Base-by-base conservation (phyloP, 2,888 invertebrate genomes). In the Clanis bilineata region DNA sequence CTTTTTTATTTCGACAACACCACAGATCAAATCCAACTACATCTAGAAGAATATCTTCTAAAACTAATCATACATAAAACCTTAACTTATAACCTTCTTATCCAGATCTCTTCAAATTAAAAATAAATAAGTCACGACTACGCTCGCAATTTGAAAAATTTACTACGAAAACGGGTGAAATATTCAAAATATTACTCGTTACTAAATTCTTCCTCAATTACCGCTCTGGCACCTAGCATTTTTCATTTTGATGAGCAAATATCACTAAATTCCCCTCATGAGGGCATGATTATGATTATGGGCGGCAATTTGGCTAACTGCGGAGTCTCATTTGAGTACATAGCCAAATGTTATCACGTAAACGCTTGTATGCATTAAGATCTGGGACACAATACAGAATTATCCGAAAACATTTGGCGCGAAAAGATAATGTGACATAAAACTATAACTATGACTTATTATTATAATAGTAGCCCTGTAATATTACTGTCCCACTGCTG, bases 171-270 rank as follows among this genome's bases (percentile, higher is more conserved):
- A 9, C 25, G 23, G 6, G 9, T 28, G 28, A 7, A 32, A 51
- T 32, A 51, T 32, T 32, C 28, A 51, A 18, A 32, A 51, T 23
- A 45, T 28, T 7, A 15, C 51, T 32, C 51, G 12, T 32, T 28
- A 51, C 15, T 32, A 32, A 51, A 32, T 51, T 51, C 10, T 10
- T 3, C 18, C 32, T 10, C 32, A 51, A 51, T 51, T 32, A 32
- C 28, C 28, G 25, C 45, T 21, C 23, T 45, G 23, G 45, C 45
- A 45, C 25, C 18, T 4, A 18, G 10, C 51, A 51, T 51, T 51
- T 51, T 51, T 51, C 51, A 51, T 10, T 51, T 51, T 32, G 51
- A 51, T 51, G 51, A 51, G 51, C 10, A 32, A 51, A 51, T 51
- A 51, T 51, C 51, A 51, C 51, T 51, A 51, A 51, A 51, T 51